Evolutionary conservation across 1,140 invertebrate genomes (phyloP), one percentile per base, ranked within the genome.

Genomic region (Drosophila fuyamai): DNA sequence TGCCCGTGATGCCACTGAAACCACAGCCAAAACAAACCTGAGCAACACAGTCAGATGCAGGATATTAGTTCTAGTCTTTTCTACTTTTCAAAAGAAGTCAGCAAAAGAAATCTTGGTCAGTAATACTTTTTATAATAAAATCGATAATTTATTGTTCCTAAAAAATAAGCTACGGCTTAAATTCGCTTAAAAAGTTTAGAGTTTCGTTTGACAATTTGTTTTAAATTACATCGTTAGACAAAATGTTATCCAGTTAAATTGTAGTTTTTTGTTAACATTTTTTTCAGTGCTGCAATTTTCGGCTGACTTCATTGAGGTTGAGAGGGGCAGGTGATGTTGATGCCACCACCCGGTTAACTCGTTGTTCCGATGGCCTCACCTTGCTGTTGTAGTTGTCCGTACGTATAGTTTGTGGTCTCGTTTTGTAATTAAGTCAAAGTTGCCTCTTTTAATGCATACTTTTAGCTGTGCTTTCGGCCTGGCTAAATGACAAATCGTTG

Each of bases 11-110:
- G 53, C 56, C 75, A 48, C 58, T 72, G 47, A 53, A 79, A 80
- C 83, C 83, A 50, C 83, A 88, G 84, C 57, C 84, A 79, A 88
- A 88, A 89, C 83, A 82, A 76, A 65, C 66, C 79, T 48, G 23
- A 29, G 56, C 36, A 58, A 41, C 44, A 44, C 44, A 76, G 10
- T 18, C 29, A 23, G 16, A 36, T 44, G 38, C 32, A 58, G 38
- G 16, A 14, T 27, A 12, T 16, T 36, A 60, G 46, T 63, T 29
- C 63, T 58, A 14, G 10, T 1, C 8, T 36, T 43, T 5, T 4
- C 4, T 29, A 23, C 23, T 23, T 23, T 23, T 23, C 23, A 23
- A 23, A 0, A 23, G 14, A 27, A 8, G 53, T 8, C 8, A 2
- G 29, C 29, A 32, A 32, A 32, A 32, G 29, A 8, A 32, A 32